phyloP scores from a whole-genome alignment of 64 coral and sea anemone genomes.

The Platygyra sinensis region DNA sequence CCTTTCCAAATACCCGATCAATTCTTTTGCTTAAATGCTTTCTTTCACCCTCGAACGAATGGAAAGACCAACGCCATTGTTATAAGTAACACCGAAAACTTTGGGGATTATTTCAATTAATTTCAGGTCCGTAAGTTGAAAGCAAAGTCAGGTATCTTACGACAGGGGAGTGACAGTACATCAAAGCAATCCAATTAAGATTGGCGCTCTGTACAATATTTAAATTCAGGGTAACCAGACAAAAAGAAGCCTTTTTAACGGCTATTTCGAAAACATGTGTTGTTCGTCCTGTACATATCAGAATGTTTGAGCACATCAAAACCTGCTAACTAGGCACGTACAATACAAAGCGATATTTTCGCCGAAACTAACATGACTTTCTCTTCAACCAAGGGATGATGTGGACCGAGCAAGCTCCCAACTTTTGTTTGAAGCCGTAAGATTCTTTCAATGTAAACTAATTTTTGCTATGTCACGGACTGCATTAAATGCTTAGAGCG shows the following conservation, averaged over 20 bases:
- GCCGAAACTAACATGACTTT: not conserved
- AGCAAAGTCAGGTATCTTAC: not conserved
- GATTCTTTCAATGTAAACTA: too few species aligned
- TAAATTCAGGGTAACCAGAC: not conserved
- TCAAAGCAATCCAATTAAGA: not conserved
- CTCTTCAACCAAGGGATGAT: not conserved
- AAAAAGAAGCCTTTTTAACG: slow-evolving; percentile 11
- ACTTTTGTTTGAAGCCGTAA: not conserved
- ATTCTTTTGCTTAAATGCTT: not conserved
- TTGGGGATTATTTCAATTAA: not conserved
- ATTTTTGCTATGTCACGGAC: too few species aligned
- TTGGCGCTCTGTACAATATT: not conserved
- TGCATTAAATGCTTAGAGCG: too few species aligned
- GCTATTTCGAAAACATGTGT: not conserved
- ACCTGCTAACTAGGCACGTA: not conserved
- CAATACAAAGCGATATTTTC: not conserved
- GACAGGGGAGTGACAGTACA: not conserved
- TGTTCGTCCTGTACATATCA: not conserved
- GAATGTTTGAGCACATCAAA: not conserved
- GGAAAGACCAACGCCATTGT: not conserved
- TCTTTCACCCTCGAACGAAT: too few species aligned
- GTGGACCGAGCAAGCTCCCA: not conserved
- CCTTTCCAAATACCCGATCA: not conserved
- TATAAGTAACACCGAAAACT: not conserved
- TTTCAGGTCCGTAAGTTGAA: too few species aligned